phyloP scores from a whole-genome alignment of 2,797 vertebrate genomes.

The Harpagifer antarcticus region DNA sequence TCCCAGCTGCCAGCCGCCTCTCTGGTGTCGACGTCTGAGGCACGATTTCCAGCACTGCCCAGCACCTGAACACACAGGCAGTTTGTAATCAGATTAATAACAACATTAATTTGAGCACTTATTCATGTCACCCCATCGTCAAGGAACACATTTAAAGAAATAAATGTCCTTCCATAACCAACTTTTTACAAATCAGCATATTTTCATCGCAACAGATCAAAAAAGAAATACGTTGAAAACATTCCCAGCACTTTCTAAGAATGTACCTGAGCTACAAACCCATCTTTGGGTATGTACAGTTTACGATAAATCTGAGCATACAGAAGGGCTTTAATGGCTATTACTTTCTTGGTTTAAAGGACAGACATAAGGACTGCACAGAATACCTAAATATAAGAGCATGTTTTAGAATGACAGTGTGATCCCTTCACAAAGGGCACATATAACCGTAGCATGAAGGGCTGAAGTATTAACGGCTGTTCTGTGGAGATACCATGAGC shows the following conservation, averaged over 20 bases:
- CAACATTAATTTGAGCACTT: background rate
- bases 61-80: constrained; percentile 72
- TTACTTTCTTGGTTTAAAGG: background rate
- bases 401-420: background rate
- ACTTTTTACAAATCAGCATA: background rate
- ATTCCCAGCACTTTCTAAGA: too few species aligned
- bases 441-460: background rate
- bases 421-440: background rate
- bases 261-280: background rate
- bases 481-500: too few species aligned
- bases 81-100: background rate
- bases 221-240: too few species aligned
- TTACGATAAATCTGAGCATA: background rate
- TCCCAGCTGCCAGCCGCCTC: constrained; percentile 17
- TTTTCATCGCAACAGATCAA: background rate
- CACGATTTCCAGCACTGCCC: constrained; percentile 82
- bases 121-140: background rate
- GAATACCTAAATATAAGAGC: background rate
- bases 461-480: background rate
- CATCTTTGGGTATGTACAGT: background rate
- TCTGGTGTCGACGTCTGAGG: constrained; percentile 76
- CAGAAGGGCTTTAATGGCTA: background rate
- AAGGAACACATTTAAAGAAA: background rate
- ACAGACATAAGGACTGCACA: too few species aligned
- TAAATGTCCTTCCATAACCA: background rate